A percentile compares a stretch with the other conserved stretches of the same genome.
Evolutionary conservation across 2,113 vertebrate species (phyloP).

Genomic region (Rostratula benghalensis): DNA sequence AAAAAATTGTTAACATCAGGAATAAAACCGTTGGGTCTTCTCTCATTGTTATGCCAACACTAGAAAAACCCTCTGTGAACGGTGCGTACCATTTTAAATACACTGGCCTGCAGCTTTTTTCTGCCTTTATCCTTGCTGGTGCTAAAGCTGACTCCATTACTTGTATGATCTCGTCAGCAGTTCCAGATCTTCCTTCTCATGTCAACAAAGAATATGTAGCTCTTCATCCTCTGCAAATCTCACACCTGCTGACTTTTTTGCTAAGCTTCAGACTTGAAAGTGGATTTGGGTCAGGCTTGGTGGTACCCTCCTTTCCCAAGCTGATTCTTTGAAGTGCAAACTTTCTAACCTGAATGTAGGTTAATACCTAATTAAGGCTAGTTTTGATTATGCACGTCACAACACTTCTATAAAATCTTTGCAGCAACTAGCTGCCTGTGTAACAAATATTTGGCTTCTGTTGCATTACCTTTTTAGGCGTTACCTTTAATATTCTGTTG

Average conservation of each 20-base stretch:
- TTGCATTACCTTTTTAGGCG: background rate
- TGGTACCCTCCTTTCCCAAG: background rate
- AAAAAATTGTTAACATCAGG: background rate
- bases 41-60: background rate
- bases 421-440: background rate
- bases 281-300: background rate
- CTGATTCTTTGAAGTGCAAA: background rate
- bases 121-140: background rate
- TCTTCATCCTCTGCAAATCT: background rate
- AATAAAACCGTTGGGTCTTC: background rate
- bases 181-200: background rate
- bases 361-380: background rate
- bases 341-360: background rate
- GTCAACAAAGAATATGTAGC: background rate
- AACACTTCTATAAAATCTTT: background rate
- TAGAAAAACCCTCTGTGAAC: background rate
- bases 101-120: background rate
- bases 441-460: background rate
- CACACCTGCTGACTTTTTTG: background rate
- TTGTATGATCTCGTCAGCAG: background rate
- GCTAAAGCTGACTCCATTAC: background rate
- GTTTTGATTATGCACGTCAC: background rate
- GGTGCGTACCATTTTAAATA: background rate
- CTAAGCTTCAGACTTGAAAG: background rate
- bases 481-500: background rate